Evolutionary conservation across 2,888 invertebrate genomes (phyloP).

Genomic region (Microchrysa polita): DNA sequence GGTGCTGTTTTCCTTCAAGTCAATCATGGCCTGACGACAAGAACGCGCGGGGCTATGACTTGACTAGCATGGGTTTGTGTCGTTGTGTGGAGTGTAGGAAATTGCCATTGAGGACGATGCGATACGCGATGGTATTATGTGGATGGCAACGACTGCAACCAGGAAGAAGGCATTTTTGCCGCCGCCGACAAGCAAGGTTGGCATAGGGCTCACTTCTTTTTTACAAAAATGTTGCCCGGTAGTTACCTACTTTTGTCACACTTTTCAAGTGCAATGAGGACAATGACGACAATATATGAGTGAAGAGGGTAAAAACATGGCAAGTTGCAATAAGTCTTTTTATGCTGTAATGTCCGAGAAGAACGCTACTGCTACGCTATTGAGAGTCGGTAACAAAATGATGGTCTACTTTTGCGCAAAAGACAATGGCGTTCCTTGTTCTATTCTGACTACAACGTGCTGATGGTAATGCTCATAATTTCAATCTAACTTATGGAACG

Average conservation of each 20-base stretch:
- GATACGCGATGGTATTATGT: no score
- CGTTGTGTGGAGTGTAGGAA: no score
- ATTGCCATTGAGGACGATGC: no score
- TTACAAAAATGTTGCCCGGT: slow-evolving; percentile 17
- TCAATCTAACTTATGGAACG: no score
- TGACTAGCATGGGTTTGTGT: no score
- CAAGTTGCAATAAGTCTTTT: background rate
- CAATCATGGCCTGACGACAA: slow-evolving; percentile 20
- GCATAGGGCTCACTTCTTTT: slow-evolving; percentile 23
- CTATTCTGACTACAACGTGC: no score
- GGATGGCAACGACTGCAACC: no score
- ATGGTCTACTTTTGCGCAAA: background rate
- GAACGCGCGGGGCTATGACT: no score
- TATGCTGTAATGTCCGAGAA: background rate
- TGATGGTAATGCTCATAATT: no score
- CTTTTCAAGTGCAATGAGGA: slow-evolving; percentile 31
- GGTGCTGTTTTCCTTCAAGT: slow-evolving; percentile 14
- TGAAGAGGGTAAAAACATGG: background rate
- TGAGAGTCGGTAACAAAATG: background rate
- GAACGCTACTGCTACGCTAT: background rate
- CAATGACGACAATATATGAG: slow-evolving; percentile 4
- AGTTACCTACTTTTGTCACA: slow-evolving; percentile 36
- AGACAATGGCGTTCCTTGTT: no score
- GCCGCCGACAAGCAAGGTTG: slow-evolving; percentile 43
- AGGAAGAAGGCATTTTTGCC: slow-evolving; percentile 8